Percentiles rank a stretch among this genome's conserved stretches.
Evolutionary conservation across 92 coral and sea anemone species (phyloP).

Genomic region (Isaurus tuberculatus): DNA sequence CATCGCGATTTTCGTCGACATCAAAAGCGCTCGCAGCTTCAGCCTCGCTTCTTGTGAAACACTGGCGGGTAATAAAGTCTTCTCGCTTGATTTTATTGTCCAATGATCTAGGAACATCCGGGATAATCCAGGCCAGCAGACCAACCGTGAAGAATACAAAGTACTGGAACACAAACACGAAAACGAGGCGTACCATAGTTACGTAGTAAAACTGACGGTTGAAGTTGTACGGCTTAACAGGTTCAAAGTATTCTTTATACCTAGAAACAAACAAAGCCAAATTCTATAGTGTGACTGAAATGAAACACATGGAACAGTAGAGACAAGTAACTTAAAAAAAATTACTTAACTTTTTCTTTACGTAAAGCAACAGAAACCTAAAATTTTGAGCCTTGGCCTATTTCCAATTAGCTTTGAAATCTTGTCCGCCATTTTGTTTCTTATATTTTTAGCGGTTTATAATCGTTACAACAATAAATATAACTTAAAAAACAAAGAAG

Average conservation of each 20-base stretch:
- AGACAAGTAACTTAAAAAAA: no score
- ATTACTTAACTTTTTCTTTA: no score
- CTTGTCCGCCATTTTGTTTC: no score
- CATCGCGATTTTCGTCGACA: conserved; percentile 19
- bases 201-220: conserved; percentile 91
- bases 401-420: no score
- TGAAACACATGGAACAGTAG: no score
- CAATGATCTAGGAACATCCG: conserved; percentile 90
- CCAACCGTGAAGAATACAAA: conserved; percentile 87
- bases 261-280: conserved; percentile 42
- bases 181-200: conserved; percentile 81
- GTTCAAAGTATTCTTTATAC: conserved; percentile 93
- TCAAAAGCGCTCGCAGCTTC: conserved; percentile 70
- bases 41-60: conserved; percentile 78
- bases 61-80: conserved; percentile 84
- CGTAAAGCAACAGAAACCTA: no score
- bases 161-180: conserved; percentile 92
- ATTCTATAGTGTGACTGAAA: no score
- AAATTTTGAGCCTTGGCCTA: no score
- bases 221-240: conserved; percentile 83
- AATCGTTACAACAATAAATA: no score
- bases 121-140: conserved; percentile 88
- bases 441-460: no score
- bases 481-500: no score
- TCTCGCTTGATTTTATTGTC: conserved; percentile 92